phyloP scores from a whole-genome alignment of 37 sponge, comb jelly and placozoan species.

The Oscarella lobularis region DNA sequence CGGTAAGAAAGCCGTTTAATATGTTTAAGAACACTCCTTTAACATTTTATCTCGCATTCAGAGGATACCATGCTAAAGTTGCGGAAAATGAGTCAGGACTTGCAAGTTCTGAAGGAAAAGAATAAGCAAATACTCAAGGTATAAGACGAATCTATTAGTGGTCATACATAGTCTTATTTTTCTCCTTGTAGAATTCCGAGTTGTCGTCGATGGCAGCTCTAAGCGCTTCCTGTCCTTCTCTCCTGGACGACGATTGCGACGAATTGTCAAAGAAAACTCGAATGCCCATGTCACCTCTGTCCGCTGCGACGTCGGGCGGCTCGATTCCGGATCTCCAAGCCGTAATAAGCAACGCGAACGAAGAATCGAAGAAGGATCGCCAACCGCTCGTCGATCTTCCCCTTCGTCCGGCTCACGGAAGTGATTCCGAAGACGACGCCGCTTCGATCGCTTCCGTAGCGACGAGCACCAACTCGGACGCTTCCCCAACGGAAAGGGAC shows the following conservation, averaged over 20 bases:
- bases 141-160: neutral
- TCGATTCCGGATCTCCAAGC: neutral
- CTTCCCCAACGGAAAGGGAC: neutral
- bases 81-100: neutral
- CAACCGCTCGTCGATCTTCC: neutral
- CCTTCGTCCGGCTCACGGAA: neutral
- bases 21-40: neutral
- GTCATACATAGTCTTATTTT: too few relatives aligned
- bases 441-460: neutral
- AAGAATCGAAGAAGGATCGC: neutral
- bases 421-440: neutral
- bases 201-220: too few relatives aligned
- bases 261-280: neutral
- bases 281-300: neutral
- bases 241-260: neutral
- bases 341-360: neutral
- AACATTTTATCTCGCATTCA: neutral
- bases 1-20: neutral
- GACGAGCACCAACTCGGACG: neutral
- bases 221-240: neutral
- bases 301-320: neutral
- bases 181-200: too few relatives aligned
- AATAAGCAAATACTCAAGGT: neutral
- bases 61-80: neutral
- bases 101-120: neutral